Base-by-base conservation (phyloP, 2,797 vertebrate genomes). In the Carapus acus region DNA sequence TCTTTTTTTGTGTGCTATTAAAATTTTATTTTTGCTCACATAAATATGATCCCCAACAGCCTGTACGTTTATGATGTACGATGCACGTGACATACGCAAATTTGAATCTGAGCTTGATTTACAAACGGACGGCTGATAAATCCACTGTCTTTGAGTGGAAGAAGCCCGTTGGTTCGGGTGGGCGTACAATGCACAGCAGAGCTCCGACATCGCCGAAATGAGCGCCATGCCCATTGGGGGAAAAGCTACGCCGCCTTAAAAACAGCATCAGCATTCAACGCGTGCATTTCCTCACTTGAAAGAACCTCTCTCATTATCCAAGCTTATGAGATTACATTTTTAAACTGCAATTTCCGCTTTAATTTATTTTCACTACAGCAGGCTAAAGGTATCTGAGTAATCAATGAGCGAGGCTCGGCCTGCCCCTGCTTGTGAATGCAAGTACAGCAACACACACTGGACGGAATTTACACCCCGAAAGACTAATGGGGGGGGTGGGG, bases 71-170 rank as follows among this genome's bases (percentile, higher is more conserved):
- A 17, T 41, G 47, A 54, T 58, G 11, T 20, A 34, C 19, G n/a
- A 19, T n/a, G 27, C 42, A 7, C 22, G 6, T 15, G 19, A 22
- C 14, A n/a, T 13, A 23, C 7, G 13, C 9, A 6, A 36, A 23
- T 49, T 3, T 45, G 36, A 45, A 22, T 49, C 11, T 38, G 23
- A 42, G 14, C 29, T 72, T 54, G 23, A 55, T 38, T 45, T 40
- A 18, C 7, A 49, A 43, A 24, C 24, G n/a, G n/a, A n/a, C n/a
- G n/a, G n/a, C n/a, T n/a, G n/a, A n/a, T 13, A 43, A 8, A 27
- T 13, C 8, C 14, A n/a, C n/a, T 3, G 22, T 27, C 11, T 13
- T 22, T 4, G 21, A 21, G 43, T 14, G 12, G 43, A 27, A 24
- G 4, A 8, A 44, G 23, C n/a, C 4, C 16, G 14, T 7, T 15